A percentile compares a stretch with the other conserved stretches of the same genome.
These are phyloP conservation scores for Argya squamiceps DNA, from an alignment of 2,797 vertebrate species.

Conservation along the genomic window DNA sequence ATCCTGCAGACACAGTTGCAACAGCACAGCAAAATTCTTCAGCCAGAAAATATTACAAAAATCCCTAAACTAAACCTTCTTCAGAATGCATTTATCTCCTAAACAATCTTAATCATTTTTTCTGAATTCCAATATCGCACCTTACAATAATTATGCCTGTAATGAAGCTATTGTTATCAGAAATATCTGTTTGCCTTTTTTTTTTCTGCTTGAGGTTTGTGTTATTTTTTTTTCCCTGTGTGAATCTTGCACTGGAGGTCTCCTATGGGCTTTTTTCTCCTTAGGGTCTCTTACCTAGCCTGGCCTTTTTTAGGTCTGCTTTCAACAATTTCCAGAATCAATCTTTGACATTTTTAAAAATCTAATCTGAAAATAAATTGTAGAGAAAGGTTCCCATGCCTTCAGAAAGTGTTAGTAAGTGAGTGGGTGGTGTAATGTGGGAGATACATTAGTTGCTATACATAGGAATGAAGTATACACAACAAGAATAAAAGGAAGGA, in stretches of 20 bases:
- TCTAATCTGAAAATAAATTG: not conserved
- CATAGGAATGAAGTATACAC: conserved; percentile 4
- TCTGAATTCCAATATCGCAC: not conserved
- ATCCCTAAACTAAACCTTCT: not conserved
- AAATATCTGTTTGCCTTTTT: not conserved
- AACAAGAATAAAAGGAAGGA: conserved; percentile 6
- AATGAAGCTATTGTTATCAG: not conserved
- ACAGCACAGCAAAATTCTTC: not conserved
- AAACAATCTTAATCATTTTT: not conserved
- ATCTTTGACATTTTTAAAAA: not conserved
- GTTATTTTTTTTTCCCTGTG: not conserved
- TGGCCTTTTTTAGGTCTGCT: not conserved
- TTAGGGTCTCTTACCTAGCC: not conserved
- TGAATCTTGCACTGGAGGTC: not conserved
- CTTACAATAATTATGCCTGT: not conserved
- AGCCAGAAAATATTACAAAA: not conserved
- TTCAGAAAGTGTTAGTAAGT: conserved; percentile 32
- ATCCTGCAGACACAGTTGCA: not conserved
- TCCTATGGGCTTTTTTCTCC: not conserved
- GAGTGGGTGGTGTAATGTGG: conserved; percentile 27
- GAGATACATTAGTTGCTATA: conserved; percentile 39
- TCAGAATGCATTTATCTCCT: not conserved
- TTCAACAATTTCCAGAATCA: not conserved
- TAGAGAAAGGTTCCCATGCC: not conserved
- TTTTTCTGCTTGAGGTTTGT: rapidly evolving